Evolutionary conservation across 2,888 invertebrate species (phyloP), one percentile per base, ranked within the genome.

Genomic region (Sinotaia quadrata): DNA sequence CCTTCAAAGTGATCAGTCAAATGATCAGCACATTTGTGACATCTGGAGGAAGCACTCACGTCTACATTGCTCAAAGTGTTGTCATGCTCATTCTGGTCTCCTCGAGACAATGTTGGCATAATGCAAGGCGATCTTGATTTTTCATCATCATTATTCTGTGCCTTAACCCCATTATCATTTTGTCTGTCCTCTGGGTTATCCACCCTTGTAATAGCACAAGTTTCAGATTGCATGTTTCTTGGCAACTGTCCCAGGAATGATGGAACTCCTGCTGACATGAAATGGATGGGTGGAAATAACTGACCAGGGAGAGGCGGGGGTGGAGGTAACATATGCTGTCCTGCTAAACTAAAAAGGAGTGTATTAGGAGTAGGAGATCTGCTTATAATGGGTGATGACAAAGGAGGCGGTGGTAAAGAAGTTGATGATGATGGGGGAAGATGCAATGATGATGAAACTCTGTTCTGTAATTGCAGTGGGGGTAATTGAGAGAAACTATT

Each of bases 391-490:
- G 47, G 47, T 4, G 47, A 47, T 47, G 47, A 12, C 18, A 47
- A 18, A 18, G 47, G 47, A 18, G 47, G 47, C 24, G 47, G 29
- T 44, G 60, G 47, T 31, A 60, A 29, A 36, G 60, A 27, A 37
- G 47, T 37, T 2, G 60, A 7, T 27, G 31, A 29, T 18, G 18
- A 18, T 18, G 54, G 29, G 2, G 60, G 60, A 4, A 47, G 27
- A n/a, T 41, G 60, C 10, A 47, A 31, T 4, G 31, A 12, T 8
- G 29, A 5, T 21, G 24, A 18, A 10, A 18, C 31, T 27, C 15
- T n/a, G 47, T 27, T 29, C 7, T 49, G 27, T 31, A 36, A 10
- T 4, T 36, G 15, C 3, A 27, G 15, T 34, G 29, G 21, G 52
- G 58, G 56, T 21, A 56, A 33, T 34, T n/a, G 47, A 21, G 62